phyloP scores from a whole-genome alignment of 1,140 invertebrate species.

The Bombyx mori region DNA sequence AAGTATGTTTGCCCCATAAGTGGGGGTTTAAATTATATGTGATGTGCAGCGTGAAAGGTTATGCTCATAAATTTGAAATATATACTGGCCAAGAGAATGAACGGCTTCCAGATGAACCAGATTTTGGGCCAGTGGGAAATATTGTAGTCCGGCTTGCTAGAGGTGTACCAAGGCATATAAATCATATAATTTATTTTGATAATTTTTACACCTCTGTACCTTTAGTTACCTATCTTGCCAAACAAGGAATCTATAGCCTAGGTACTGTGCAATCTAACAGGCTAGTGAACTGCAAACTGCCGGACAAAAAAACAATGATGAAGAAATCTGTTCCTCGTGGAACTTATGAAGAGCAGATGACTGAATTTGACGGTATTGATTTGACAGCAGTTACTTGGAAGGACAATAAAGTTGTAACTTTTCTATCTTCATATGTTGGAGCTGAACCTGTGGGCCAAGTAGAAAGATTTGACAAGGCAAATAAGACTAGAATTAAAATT shows the following conservation, averaged over 20 bases:
- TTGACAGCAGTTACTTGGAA: slow-evolving; percentile 33
- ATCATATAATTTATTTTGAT: slow-evolving; percentile 7
- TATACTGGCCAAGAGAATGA: too few relatives aligned
- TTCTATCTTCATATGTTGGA: slow-evolving; percentile 50
- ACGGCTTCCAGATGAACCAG: too few relatives aligned
- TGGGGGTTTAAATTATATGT: too few relatives aligned
- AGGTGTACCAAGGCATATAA: slow-evolving; percentile 15
- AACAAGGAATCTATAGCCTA: slow-evolving; percentile 29
- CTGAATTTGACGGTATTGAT: slow-evolving; percentile 31
- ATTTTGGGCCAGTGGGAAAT: too few relatives aligned
- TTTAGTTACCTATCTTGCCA: slow-evolving; percentile 26
- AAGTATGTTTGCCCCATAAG: too few relatives aligned
- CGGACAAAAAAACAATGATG: slow-evolving; percentile 27
- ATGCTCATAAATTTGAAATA: too few relatives aligned
- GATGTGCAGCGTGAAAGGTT: too few relatives aligned
- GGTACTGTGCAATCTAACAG: slow-evolving; percentile 28
- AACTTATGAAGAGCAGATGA: slow-evolving; percentile 30
- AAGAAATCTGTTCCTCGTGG: slow-evolving; percentile 31
- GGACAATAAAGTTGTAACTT: slow-evolving; percentile 53
- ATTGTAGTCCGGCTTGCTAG: too few relatives aligned
- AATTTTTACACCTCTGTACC: slow-evolving; percentile 36
- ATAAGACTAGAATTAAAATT: slow-evolving; percentile 42
- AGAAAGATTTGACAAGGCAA: slow-evolving; percentile 37
- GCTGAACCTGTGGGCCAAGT: slow-evolving; percentile 20
- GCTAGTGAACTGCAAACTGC: slow-evolving; percentile 27